phyloP scores from a whole-genome alignment of 2,797 vertebrate genomes.

The Karalla daura region DNA sequence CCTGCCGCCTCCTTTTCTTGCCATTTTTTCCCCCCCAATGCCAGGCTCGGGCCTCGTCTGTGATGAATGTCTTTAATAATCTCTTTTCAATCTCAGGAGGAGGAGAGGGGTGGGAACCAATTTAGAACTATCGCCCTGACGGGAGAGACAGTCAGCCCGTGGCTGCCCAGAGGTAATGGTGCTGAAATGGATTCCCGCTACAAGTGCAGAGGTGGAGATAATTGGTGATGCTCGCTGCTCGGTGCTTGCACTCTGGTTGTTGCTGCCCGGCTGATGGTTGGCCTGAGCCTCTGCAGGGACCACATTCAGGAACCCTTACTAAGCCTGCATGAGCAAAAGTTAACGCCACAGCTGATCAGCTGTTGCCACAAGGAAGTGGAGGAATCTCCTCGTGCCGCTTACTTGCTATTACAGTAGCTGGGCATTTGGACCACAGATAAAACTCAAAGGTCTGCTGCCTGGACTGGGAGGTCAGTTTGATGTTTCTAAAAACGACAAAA shows the following conservation, averaged over 20 bases:
- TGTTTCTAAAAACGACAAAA: slow-evolving; percentile 25
- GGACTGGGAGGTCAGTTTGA: slow-evolving; percentile 12
- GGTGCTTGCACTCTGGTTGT: slow-evolving; percentile 61
- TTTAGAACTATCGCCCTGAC: slow-evolving; percentile 77
- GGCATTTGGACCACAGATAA: slow-evolving; percentile 35
- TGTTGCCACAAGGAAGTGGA: slow-evolving; percentile 41
- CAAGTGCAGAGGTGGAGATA: slow-evolving; percentile 74
- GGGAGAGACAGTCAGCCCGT: slow-evolving; percentile 71
- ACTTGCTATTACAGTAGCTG: slow-evolving; percentile 57
- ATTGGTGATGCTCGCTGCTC: slow-evolving; percentile 75
- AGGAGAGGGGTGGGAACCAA: slow-evolving; percentile 75
- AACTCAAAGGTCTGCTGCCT: slow-evolving; percentile 1
- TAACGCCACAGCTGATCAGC: slow-evolving; percentile 57
- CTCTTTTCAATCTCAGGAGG: slow-evolving; percentile 78
- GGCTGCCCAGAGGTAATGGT: slow-evolving; percentile 70
- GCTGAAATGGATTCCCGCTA: slow-evolving; percentile 78
- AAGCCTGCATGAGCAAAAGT: slow-evolving; percentile 45
- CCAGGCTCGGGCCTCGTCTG: slow-evolving; percentile 49
- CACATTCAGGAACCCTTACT: slow-evolving; percentile 29
- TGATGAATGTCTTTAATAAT: slow-evolving; percentile 84
- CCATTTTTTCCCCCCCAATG: slow-evolving; percentile 55
- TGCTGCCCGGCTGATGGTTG: slow-evolving; percentile 32
- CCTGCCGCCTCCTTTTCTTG: slow-evolving; percentile 55
- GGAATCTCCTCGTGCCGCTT: slow-evolving; percentile 32
- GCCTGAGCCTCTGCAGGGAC: slow-evolving; percentile 47